Evolutionary conservation across 2,113 vertebrate genomes (phyloP), one percentile per base, ranked within the genome.

Genomic region (Cyrtonyx montezumae): DNA sequence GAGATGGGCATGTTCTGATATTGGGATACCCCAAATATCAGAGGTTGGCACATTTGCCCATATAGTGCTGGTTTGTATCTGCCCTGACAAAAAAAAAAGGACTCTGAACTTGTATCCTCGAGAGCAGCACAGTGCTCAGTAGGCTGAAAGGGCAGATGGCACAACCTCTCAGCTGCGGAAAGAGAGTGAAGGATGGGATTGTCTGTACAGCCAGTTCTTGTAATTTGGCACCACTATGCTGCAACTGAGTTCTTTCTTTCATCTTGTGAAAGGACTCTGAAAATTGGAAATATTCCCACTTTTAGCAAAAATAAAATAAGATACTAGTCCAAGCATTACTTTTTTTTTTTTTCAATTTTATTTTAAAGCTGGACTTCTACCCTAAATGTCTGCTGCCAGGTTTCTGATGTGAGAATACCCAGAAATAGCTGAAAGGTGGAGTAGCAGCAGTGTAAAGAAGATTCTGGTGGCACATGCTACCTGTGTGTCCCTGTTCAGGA

Each of bases 161-260:
- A 79, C 59, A 85, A 87, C 87, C 91, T 73, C 70, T 91, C 81
- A 67, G 84, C 87, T 83, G 82, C 67, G n/a, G 55, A 70, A 76
- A 45, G 13, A 20, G 85, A 92, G 61, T 76, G 85, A 93, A 83
- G 79, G 82, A 93, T 87, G 37, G 34, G 34, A 74, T 77, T 0
- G 68, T 56, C 79, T 69, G 93, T 85, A 95, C 91, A 94, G 93
- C 87, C 93, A 95, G 93, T 87, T 94, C 96, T 95, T 93, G 84
- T 67, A 77, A 85, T 79, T 94, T 91, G 94, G 93, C 94, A 93
- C 32, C 2, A 6, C 49, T 90, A 40, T 1, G 6, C 71, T 83
- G 75, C 81, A 90, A 87, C 84, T 75, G 49, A 71, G 76, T 69
- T 81, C 70, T 77, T 86, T 37, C 49, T 61, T 94, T 94, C 90